phyloP scores from a whole-genome alignment of 35 echinoderm and acorn worm species.

The Strongylocentrotus purpuratus region DNA sequence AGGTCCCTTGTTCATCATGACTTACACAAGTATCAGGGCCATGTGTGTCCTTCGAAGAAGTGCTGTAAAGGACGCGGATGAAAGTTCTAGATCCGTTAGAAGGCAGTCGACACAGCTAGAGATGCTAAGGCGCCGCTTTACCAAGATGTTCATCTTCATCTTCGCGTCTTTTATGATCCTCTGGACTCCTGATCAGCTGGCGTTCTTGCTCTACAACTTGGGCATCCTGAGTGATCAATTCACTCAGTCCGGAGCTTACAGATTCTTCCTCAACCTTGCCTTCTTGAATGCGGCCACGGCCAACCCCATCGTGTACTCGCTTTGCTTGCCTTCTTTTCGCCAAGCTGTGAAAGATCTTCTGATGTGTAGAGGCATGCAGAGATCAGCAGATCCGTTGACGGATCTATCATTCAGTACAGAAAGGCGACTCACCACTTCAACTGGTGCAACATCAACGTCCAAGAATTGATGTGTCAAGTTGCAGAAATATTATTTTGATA shows the following conservation, averaged over 20 bases:
- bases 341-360: slow-evolving; percentile 2
- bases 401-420: background rate
- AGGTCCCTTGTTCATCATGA: slow-evolving; percentile 5
- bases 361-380: background rate
- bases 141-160: background rate
- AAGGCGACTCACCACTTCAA: background rate
- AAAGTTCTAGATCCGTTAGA: background rate
- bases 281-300: background rate
- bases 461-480: background rate
- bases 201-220: background rate
- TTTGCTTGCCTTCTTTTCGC: background rate
- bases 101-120: background rate
- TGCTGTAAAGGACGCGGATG: background rate
- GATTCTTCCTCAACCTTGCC: background rate
- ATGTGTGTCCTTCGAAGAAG: background rate
- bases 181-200: slow-evolving; percentile 9
- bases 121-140: background rate
- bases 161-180: background rate
- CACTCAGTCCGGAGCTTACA: background rate
- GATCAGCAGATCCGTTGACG: background rate
- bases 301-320: background rate
- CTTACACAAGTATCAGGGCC: background rate
- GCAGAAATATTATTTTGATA: no score
- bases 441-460: background rate
- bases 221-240: background rate